Evolutionary conservation across 2,888 invertebrate genomes (phyloP).

Genomic region (Pseudeuparius sepicola): DNA sequence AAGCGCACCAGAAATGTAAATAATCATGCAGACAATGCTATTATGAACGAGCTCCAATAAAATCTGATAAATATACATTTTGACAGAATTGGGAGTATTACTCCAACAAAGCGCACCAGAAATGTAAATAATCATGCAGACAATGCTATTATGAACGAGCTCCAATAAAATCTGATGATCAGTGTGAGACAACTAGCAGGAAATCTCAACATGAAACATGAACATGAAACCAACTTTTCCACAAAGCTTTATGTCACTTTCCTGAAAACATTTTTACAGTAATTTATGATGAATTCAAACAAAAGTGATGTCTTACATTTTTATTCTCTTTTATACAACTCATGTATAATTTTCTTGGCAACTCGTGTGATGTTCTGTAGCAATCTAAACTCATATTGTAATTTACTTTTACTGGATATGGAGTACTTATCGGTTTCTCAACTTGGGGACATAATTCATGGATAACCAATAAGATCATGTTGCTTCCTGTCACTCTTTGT

Average conservation of each 20-base stretch:
- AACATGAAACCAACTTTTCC: conserved; percentile 40
- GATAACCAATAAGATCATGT: conserved; percentile 69
- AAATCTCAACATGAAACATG: too few relatives aligned
- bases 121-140: too few relatives aligned
- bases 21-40: too few relatives aligned
- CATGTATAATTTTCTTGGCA: conserved; percentile 56
- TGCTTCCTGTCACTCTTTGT: conserved; percentile 66
- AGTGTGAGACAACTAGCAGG: too few relatives aligned
- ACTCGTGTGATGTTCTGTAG: conserved; percentile 41
- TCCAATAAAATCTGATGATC: too few relatives aligned
- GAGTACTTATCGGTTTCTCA: conserved; percentile 24
- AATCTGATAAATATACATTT: too few relatives aligned
- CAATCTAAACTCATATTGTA: conserved; percentile 41
- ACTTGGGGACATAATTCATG: conserved; percentile 48
- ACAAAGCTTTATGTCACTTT: conserved; percentile 58
- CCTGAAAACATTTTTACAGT: conserved; percentile 39
- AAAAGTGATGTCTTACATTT: conserved; percentile 48
- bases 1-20: too few relatives aligned
- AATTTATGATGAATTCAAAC: neutral
- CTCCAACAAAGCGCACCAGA: too few relatives aligned
- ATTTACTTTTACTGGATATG: conserved; percentile 33
- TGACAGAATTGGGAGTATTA: too few relatives aligned
- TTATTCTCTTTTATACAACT: conserved; percentile 69
- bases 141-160: too few relatives aligned
- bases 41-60: too few relatives aligned